These are phyloP conservation scores for Bombus pascuorum DNA, from an alignment of 1,140 invertebrate genomes.

Conservation along the genomic window DNA sequence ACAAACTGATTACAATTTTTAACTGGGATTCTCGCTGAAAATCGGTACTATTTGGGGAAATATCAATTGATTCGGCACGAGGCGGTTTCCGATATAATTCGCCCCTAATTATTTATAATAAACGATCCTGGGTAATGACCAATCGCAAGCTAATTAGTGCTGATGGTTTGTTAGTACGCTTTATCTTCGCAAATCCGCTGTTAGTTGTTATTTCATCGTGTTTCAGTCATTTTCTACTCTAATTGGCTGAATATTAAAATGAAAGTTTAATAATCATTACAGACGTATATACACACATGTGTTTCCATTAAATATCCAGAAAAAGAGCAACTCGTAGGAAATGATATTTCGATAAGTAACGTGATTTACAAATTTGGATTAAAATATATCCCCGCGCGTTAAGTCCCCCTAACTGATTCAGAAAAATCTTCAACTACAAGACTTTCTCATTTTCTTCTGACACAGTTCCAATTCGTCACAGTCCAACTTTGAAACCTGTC, in stretches of 20 bases:
- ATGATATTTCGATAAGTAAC: neutral
- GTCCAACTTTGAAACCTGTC: too few species aligned
- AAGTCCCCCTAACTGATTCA: too few species aligned
- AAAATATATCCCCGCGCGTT: neutral
- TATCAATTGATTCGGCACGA: too few species aligned
- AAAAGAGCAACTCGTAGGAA: too few species aligned
- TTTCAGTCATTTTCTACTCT: neutral
- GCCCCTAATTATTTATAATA: neutral
- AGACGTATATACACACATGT: neutral
- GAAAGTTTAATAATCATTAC: neutral
- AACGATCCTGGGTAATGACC: neutral
- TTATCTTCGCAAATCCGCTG: neutral
- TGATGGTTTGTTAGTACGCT: neutral
- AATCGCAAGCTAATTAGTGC: slow-evolving; percentile 23
- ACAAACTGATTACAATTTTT: too few species aligned
- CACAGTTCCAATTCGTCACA: too few species aligned
- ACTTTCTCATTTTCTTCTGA: too few species aligned
- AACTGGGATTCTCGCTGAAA: too few species aligned
- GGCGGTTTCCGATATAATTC: neutral
- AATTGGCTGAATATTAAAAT: slow-evolving; percentile 13
- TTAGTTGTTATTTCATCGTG: neutral
- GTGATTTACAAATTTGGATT: neutral
- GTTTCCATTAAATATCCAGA: too few species aligned
- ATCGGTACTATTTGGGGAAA: too few species aligned
- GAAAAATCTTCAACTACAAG: too few species aligned